Evolutionary conservation across 2,113 vertebrate genomes (phyloP), one percentile per base, ranked within the genome.

Genomic region (Craseonycteris thonglongyai): DNA sequence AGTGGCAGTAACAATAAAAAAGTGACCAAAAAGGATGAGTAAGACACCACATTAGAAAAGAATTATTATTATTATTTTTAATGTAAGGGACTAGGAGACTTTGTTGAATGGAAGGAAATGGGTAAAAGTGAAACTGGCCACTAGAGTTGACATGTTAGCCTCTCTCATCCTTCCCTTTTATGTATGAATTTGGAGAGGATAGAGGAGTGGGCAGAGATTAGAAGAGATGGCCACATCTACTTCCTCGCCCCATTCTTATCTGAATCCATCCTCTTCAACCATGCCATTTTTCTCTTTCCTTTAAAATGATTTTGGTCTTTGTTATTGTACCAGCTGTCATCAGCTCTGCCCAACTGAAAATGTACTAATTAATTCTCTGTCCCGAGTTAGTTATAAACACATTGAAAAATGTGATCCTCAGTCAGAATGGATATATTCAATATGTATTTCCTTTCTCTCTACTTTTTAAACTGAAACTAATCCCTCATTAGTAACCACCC

Each of bases 231-330:
- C n/a, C 11, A 33, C 35, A 51, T 40, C 30, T 18, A 35, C 42
- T 56, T 88, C n/a, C 66, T 81, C 74, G 22, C 12, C 47, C 30
- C 5, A 40, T n/a, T 3, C 10, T 13, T 61, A 65, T 15, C 78
- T 61, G 85, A 93, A 72, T 86, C 81, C 30, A 59, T 35, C 35
- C 3, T 71, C 47, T 76, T 80, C 33, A 65, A 16, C 28, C 26
- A 78, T 30, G 47, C 18, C 63, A 47, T 51, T 95, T 88, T 96
- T 79, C 59, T 74, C 54, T 85, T 87, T 88, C 63, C 79, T 61
- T 95, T 76, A 76, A 95, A 88, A 80, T 61, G 38, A 56, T 13
- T 71, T 81, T 68, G 42, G 68, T 71, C 89, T 88, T 72, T 92
- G 30, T 86, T 84, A 58, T 94, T 49, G 9, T 88, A 40, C 7